Conservation (phyloP, 2,113 vertebrate species). For the Dromaius novaehollandiae region DNA sequence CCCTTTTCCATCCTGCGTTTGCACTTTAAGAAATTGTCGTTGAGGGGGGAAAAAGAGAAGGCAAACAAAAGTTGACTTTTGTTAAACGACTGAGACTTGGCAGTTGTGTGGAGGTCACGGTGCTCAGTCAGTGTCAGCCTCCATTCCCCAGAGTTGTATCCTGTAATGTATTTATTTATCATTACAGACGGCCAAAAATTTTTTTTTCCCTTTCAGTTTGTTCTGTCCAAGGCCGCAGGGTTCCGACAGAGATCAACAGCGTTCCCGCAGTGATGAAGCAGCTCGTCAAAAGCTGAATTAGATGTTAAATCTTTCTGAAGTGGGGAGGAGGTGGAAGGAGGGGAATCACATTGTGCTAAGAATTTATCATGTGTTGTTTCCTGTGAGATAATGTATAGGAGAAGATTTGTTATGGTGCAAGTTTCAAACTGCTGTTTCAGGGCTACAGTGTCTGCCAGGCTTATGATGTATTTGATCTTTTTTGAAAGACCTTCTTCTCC, state of each 20-base stretch:
- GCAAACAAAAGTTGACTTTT: constrained; percentile 73
- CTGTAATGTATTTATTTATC: constrained; percentile 85
- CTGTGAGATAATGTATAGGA: constrained; percentile 81
- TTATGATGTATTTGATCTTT: constrained; percentile 81
- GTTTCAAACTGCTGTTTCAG: constrained; percentile 85
- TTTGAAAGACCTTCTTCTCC: constrained; percentile 56
- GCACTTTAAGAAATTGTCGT: constrained; percentile 66
- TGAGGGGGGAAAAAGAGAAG: constrained; percentile 2
- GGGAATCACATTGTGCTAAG: constrained; percentile 75
- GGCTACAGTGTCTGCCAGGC: constrained; percentile 78
- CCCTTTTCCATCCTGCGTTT: constrained; percentile 23
- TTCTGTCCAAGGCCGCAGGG: constrained; percentile 83
- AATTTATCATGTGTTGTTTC: constrained; percentile 86
- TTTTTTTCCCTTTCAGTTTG: constrained; percentile 69
- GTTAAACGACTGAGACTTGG: constrained; percentile 61
- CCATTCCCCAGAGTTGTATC: constrained; percentile 75
- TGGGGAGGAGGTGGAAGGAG: constrained; percentile 77
- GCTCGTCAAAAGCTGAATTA: constrained; percentile 86
- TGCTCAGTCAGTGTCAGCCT: constrained; percentile 74
- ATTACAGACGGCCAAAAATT: constrained; percentile 67
- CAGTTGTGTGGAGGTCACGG: constrained; percentile 75
- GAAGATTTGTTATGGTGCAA: constrained; percentile 83
- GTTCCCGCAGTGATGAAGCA: constrained; percentile 80
- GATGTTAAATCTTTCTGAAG: constrained; percentile 89
- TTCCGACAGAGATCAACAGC: constrained; percentile 83